These are phyloP conservation scores for Haliaeetus leucogaster DNA, from an alignment of 2,113 vertebrate species.

Conservation along the genomic window DNA sequence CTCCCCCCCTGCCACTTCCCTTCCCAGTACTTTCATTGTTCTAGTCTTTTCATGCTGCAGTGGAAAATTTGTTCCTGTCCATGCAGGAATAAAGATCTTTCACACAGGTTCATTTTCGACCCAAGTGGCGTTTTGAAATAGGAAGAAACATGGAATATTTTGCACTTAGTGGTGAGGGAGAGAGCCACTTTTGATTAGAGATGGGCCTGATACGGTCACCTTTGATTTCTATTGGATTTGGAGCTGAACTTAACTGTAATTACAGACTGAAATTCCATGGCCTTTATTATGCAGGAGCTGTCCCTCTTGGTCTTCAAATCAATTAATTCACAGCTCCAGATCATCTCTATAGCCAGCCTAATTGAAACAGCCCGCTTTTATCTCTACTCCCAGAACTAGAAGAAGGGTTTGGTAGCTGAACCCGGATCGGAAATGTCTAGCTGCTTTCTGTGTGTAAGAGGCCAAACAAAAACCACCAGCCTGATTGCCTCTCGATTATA, in stretches of 20 bases:
- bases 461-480: not conserved
- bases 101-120: slow-evolving; percentile 42
- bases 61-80: slow-evolving; percentile 40
- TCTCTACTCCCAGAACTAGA: not conserved
- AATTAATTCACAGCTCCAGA: slow-evolving; percentile 51
- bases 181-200: slow-evolving; percentile 19
- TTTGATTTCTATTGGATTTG: slow-evolving; percentile 49
- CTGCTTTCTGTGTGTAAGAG: not conserved
- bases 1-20: not conserved
- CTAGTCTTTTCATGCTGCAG: slow-evolving; percentile 23
- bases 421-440: not conserved
- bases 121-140: slow-evolving; percentile 5
- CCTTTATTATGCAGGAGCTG: slow-evolving; percentile 37
- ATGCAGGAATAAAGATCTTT: slow-evolving; percentile 10
- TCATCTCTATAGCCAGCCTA: slow-evolving; percentile 13
- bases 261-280: slow-evolving; percentile 21
- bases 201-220: slow-evolving; percentile 6
- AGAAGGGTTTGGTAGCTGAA: slow-evolving; percentile 4
- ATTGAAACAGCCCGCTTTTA: slow-evolving; percentile 41
- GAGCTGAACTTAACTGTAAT: slow-evolving; percentile 45
- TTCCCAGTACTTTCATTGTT: slow-evolving; percentile 37
- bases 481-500: not conserved
- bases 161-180: not conserved
- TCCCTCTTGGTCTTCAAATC: slow-evolving; percentile 49
- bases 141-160: not conserved